Base-by-base conservation (phyloP, 2,797 vertebrate genomes). In the Martes flavigula region DNA sequence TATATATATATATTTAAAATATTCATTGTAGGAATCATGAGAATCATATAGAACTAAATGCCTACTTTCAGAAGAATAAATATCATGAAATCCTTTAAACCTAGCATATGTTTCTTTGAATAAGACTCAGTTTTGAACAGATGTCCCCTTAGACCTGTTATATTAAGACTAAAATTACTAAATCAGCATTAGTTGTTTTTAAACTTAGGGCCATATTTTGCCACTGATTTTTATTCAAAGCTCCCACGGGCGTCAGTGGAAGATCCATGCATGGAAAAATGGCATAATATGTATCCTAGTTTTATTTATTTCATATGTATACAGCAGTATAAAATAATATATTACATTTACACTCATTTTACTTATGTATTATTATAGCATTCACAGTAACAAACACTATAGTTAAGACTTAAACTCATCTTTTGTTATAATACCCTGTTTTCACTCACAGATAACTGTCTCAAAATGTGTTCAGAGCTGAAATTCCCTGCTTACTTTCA, bases 241-340 rank as follows among this genome's bases (percentile, higher is more conserved):
- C 94, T 87, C 86, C 95, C 94, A 72, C 95, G 70, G 66, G 72
- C 92, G 64, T 96, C 94, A 98, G 97, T 97, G 98, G 8, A 0
- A 98, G 97, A 98, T 87, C 93, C 96, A 97, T 98, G 97, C 96
- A 96, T 94, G 96, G 96, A 98, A 98, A 95, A 87, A 93, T 62
- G 90, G 85, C 51, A 91, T 96, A 94, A 94, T 98, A 97, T 83
- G 95, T 98, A 97, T 98, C 97, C 95, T 95, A 48, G 70, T 95
- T 98, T 98, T 98, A 97, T 98, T 98, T 90, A 93, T 98, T 94
- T 98, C 97, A 96, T 98, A 98, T 98, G 98, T 98, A 98, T 98
- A 98, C 98, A 98, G 97, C 97, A 97, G 98, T 98, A 97, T 98
- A 98, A 98, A 98, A 98, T 98, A 97, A 98, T 98, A 97, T 97